Conservation (phyloP, 2,797 vertebrate species). For the Mormyrops attenuatus region DNA sequence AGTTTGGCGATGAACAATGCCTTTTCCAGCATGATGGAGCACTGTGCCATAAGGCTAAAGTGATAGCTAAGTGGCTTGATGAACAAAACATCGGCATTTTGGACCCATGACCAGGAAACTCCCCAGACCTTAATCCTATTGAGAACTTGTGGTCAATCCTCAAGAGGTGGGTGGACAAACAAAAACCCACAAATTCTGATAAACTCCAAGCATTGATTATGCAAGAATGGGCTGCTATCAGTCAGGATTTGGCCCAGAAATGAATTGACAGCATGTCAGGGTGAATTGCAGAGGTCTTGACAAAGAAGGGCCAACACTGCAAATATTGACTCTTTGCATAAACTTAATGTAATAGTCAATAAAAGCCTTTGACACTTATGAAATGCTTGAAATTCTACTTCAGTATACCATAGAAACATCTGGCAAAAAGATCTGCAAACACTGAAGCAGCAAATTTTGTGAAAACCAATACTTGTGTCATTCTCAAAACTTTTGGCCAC, state of each 20-base stretch:
- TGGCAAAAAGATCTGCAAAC: neutral
- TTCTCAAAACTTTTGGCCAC: neutral
- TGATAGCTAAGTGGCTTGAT: neutral
- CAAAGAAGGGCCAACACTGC: neutral
- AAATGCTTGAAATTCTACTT: neutral
- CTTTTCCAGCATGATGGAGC: neutral
- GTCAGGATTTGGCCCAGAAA: neutral
- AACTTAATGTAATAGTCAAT: neutral
- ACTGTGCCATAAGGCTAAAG: neutral
- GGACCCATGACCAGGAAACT: neutral
- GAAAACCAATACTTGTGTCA: neutral
- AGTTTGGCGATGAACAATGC: neutral
- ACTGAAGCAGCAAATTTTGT: neutral
- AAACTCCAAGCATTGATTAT: neutral
- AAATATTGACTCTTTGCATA: neutral
- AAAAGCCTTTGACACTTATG: neutral
- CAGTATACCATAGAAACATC: neutral
- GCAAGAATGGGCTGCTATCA: neutral
- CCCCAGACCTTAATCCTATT: neutral
- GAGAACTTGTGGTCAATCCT: neutral
- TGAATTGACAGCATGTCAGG: neutral
- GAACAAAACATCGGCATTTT: neutral
- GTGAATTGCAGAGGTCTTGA: neutral
- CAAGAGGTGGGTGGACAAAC: neutral
- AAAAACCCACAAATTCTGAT: neutral